Evolutionary conservation across 2,797 vertebrate species (phyloP).

Genomic region (Tragelaphus eurycerus): DNA sequence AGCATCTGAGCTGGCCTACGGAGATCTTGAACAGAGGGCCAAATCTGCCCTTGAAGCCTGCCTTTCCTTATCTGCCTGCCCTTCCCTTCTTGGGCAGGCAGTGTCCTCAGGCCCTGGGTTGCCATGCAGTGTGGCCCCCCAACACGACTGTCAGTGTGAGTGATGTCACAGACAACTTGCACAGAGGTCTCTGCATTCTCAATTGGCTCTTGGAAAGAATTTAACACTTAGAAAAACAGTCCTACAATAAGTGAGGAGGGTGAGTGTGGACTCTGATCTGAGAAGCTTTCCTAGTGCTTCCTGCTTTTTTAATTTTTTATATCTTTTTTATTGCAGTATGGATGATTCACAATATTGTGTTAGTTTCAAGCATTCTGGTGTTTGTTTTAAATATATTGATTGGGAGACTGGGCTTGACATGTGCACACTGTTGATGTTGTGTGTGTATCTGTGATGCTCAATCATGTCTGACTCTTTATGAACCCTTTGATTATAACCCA

Average conservation of each 20-base stretch:
- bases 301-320: neutral
- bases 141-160: too few relatives aligned
- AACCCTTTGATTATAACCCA: neutral
- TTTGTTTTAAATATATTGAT: neutral
- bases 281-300: neutral
- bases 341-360: neutral
- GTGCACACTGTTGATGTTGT: neutral
- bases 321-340: neutral
- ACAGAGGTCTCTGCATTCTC: neutral
- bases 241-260: neutral
- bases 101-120: neutral
- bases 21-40: neutral
- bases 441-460: neutral
- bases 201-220: neutral
- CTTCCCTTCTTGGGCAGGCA: neutral
- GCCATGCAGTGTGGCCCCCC: rapidly evolving
- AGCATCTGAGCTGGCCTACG: too few relatives aligned
- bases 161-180: neutral
- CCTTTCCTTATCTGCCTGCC: rapidly evolving
- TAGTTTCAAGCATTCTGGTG: neutral
- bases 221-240: neutral
- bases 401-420: neutral
- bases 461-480: neutral
- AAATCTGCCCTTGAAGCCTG: rapidly evolving
- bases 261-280: neutral